These are phyloP conservation scores for Limnodromus scolopaceus DNA, from an alignment of 2,797 vertebrate genomes.

Conservation along the genomic window DNA sequence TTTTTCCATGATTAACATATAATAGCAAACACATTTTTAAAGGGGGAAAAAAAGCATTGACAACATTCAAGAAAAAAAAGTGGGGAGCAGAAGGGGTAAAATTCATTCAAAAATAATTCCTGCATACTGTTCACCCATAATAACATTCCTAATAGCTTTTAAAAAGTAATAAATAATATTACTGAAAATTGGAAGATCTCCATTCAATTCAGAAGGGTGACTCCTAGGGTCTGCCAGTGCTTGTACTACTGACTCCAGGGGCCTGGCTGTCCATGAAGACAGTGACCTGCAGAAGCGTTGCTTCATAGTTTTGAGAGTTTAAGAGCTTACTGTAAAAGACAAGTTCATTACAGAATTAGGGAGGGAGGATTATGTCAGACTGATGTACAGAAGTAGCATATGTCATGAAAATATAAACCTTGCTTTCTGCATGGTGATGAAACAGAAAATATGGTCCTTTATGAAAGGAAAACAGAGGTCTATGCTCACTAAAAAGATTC, in stretches of 20 bases:
- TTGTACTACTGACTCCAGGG: neutral
- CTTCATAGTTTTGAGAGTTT: neutral
- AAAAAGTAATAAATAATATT: neutral
- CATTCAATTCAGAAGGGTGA: neutral
- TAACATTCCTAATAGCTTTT: neutral
- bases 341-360: neutral
- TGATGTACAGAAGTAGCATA: neutral
- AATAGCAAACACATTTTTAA: neutral
- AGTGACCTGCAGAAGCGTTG: neutral
- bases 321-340: neutral
- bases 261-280: neutral
- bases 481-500: neutral
- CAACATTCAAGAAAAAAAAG: neutral
- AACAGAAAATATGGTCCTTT: neutral
- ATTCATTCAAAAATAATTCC: neutral
- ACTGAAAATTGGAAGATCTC: neutral
- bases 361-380: neutral
- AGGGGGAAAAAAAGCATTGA: neutral
- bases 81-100: rapidly evolving
- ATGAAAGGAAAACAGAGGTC: neutral
- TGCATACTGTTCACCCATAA: neutral
- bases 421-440: neutral
- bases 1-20: neutral
- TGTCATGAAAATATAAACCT: neutral
- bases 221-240: neutral